Conservation (phyloP, 2,888 invertebrate species). For the Aphrophora alni region DNA sequence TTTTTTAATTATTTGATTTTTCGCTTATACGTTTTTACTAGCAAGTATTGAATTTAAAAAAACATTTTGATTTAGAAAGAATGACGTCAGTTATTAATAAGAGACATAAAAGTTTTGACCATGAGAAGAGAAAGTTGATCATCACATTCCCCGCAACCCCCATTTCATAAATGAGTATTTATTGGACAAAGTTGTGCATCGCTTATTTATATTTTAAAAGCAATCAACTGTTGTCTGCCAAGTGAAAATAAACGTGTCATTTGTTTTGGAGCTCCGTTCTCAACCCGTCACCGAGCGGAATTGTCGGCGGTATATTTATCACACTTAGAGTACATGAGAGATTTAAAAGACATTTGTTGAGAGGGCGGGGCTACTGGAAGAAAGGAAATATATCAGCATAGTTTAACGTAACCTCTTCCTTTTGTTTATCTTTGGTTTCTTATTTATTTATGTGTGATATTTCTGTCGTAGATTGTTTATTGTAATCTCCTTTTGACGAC, state of each 20-base stretch:
- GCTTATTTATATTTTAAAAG: too few relatives aligned
- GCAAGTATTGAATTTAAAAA: too few relatives aligned
- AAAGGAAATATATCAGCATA: neutral
- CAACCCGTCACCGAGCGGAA: neutral
- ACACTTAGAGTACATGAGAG: neutral
- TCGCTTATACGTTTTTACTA: too few relatives aligned
- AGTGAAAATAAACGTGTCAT: neutral
- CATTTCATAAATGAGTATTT: too few relatives aligned
- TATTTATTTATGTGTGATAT: neutral
- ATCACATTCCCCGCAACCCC: too few relatives aligned
- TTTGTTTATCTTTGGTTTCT: neutral
- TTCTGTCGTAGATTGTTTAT: neutral
- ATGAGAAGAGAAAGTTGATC: too few relatives aligned
- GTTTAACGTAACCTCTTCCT: neutral
- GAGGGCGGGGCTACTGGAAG: neutral
- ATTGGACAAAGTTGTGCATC: too few relatives aligned
- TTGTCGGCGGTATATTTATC: neutral
- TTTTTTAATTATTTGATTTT: too few relatives aligned
- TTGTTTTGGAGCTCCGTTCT: neutral
- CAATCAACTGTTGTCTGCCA: too few relatives aligned
- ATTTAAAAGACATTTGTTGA: neutral
- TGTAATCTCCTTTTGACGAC: neutral
- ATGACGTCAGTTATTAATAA: too few relatives aligned
- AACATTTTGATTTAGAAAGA: too few relatives aligned
- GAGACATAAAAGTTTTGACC: too few relatives aligned